Percentiles rank a stretch among this genome's conserved stretches.
phyloP scores from a whole-genome alignment of 2,888 invertebrate species.

The Tuta absoluta region DNA sequence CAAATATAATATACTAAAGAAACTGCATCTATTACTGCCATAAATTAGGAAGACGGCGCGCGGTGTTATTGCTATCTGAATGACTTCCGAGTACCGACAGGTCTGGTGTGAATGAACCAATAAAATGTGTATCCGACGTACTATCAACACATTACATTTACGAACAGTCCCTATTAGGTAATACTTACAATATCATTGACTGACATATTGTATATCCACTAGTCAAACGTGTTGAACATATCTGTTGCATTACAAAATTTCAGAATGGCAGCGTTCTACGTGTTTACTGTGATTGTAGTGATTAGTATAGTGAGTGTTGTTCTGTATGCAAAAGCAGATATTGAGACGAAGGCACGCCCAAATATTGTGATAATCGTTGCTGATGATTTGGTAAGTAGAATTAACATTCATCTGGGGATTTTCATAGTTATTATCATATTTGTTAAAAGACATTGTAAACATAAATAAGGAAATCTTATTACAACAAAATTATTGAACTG shows the following conservation, averaged over 20 bases:
- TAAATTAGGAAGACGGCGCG: too few relatives aligned
- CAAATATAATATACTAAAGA: too few relatives aligned
- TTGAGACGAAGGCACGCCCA: constrained; percentile 56
- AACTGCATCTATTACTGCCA: too few relatives aligned
- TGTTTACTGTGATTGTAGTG: neutral
- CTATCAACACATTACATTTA: too few relatives aligned
- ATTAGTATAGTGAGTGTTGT: constrained; percentile 17
- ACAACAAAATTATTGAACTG: too few relatives aligned
- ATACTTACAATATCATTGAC: neutral
- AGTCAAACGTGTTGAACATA: neutral
- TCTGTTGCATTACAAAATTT: neutral
- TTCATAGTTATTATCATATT: neutral
- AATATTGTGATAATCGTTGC: constrained; percentile 89
- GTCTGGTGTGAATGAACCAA: too few relatives aligned
- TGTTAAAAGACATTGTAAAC: too few relatives aligned
- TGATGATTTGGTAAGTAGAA: constrained; percentile 87
- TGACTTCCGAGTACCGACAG: too few relatives aligned
- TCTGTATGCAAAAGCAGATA: constrained; percentile 22
- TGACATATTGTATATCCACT: too few relatives aligned
- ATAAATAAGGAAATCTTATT: too few relatives aligned
- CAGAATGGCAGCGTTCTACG: constrained; percentile 19
- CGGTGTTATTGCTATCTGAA: too few relatives aligned
- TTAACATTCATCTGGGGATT: neutral
- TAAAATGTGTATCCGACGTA: too few relatives aligned
- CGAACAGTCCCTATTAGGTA: neutral